Conservation (phyloP, 2,888 invertebrate species). For the Orchesellides sinensis region DNA sequence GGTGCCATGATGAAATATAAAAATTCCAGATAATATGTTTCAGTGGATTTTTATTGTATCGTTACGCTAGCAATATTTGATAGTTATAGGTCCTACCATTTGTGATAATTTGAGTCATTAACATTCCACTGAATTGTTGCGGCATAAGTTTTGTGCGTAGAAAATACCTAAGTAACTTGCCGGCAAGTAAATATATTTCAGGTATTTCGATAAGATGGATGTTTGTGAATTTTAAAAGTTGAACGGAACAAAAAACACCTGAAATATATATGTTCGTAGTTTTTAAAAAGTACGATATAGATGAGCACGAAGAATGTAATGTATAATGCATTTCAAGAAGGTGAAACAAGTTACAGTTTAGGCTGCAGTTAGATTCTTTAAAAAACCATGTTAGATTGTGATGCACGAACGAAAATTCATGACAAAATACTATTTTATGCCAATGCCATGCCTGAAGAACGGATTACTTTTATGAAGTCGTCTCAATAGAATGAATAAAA, state of each 20-base stretch:
- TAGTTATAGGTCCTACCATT: background rate
- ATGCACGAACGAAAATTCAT: constrained; percentile 37
- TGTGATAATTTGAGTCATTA: constrained; percentile 22
- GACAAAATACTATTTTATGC: constrained; percentile 51
- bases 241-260: too few relatives aligned
- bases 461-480: constrained; percentile 16
- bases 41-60: background rate
- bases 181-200: too few relatives aligned
- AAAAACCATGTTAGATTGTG: constrained; percentile 19
- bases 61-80: background rate
- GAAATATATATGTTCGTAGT: background rate
- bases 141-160: background rate
- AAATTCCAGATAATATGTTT: too few relatives aligned
- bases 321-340: background rate
- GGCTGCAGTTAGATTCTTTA: background rate
- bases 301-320: background rate
- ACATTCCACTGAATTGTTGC: background rate
- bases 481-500: constrained; percentile 7
- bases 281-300: background rate
- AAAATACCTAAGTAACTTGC: constrained; percentile 42
- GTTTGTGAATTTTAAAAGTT: too few relatives aligned
- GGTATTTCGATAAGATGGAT: too few relatives aligned
- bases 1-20: too few relatives aligned
- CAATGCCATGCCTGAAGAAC: background rate
- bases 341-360: background rate